These are phyloP conservation scores for Tromatobia lineatoria DNA, from an alignment of 2,888 invertebrate species.

Conservation along the genomic window DNA sequence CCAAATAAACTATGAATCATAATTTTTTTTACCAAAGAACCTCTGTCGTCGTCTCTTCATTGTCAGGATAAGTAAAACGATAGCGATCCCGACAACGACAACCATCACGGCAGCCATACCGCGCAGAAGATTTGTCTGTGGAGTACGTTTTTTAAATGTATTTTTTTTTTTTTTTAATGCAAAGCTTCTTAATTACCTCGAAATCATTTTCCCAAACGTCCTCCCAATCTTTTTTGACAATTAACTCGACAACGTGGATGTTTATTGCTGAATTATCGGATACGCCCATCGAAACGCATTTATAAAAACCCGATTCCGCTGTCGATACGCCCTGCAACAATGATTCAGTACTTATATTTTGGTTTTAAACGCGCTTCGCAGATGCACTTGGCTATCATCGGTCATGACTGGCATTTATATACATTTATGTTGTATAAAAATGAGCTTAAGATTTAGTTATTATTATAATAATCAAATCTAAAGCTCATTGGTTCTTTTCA, in stretches of 20 bases:
- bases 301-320: conserved; percentile 89
- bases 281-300: conserved; percentile 88
- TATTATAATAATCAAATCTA: no score
- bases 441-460: no score
- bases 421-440: no score
- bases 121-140: conserved; percentile 80
- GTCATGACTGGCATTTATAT: no score
- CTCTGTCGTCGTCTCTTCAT: conserved; percentile 75
- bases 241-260: conserved; percentile 88
- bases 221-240: conserved; percentile 87
- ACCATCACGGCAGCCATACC: conserved; percentile 81
- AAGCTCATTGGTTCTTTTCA: no score
- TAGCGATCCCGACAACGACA: conserved; percentile 79
- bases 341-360: conserved; percentile 4
- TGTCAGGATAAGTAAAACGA: conserved; percentile 78
- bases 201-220: conserved; percentile 82
- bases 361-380: background rate
- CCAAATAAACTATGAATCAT: conserved; percentile 13
- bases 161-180: background rate
- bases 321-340: conserved; percentile 87
- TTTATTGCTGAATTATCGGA: conserved; percentile 86
- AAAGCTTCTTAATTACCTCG: conserved; percentile 77
- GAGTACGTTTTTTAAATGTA: background rate
- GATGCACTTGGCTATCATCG: background rate
- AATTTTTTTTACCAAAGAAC: conserved; percentile 79